These are phyloP conservation scores for Molossus alvarezi DNA, from an alignment of 2,797 vertebrate species.

Conservation along the genomic window DNA sequence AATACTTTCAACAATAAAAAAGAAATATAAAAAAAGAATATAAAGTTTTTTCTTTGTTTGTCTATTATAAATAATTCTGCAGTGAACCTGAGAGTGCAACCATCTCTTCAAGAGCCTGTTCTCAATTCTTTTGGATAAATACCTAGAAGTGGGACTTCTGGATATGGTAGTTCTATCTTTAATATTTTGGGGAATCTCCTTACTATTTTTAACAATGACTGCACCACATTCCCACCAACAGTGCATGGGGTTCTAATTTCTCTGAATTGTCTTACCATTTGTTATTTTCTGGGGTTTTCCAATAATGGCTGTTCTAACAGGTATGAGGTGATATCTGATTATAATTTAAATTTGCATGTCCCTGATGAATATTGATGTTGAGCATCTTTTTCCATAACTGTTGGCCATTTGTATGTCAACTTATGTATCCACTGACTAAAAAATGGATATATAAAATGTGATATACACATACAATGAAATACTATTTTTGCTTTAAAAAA, in stretches of 20 bases:
- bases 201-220: not conserved
- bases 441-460: not conserved
- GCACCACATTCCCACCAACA: not conserved
- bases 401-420: not conserved
- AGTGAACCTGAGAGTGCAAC: not conserved
- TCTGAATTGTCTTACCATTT: rapidly evolving
- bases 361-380: not conserved
- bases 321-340: not conserved
- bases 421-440: not conserved
- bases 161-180: not conserved
- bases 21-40: not conserved
- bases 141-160: not conserved
- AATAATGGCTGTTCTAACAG: not conserved
- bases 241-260: not conserved
- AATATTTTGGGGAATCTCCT: not conserved
- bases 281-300: not conserved
- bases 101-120: not conserved
- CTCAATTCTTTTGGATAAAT: not conserved
- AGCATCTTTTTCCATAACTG: not conserved
- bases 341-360: not conserved
- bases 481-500: not conserved
- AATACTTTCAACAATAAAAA: too few species aligned
- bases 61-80: not conserved
- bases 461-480: not conserved
- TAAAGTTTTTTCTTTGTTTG: not conserved